Base-by-base conservation (phyloP, 2,888 invertebrate genomes). In the Amblyteles armatorius region DNA sequence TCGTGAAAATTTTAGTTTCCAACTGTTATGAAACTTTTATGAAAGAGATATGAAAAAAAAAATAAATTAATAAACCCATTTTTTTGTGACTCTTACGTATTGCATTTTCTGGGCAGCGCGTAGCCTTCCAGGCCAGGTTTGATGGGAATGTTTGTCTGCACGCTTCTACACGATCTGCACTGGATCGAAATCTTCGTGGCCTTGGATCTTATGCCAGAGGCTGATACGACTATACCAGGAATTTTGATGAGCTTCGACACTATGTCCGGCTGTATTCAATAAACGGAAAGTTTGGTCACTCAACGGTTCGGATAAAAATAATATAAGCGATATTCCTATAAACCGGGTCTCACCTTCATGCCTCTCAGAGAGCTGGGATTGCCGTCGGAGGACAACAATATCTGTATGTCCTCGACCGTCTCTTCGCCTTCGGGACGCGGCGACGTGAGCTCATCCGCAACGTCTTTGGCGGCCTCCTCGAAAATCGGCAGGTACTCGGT, bases 91-190 rank as follows among this genome's bases (percentile, higher is more conserved):
- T 95, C 96, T 95, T 95, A 98, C 96, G 98, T 97, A 90, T 96
- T 97, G 94, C 99, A 99, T 94, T 97, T 98, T 85, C 99, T 96
- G 0, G 99, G 99, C 94, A 99, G 94, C 0, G 97, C 96, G 94
- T 98, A 99, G 0, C 99, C 99, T 92, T 99, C 99, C 6, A 99
- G 94, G 0, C 99, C 99, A 7, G 99, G 98, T 92, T 98, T 98
- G 0, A 99, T 97, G 36, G 96, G 95, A 77, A 99, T 95, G 94
- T 99, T 98, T 0, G 98, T 96, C 82, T 99, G 96, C 4, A 98
- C 95, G 91, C 97, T 98, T 89, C 97, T 96, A 92, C 99, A 99
- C 19, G 98, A 97, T 44, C 99, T 96, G 92, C 99, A 99, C 94
- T 99, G 99, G 83, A 99, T 97, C 0, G 99, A 97, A 91, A 99